Evolutionary conservation across 2,888 invertebrate genomes (phyloP).

Genomic region (Mallateleia sp.): DNA sequence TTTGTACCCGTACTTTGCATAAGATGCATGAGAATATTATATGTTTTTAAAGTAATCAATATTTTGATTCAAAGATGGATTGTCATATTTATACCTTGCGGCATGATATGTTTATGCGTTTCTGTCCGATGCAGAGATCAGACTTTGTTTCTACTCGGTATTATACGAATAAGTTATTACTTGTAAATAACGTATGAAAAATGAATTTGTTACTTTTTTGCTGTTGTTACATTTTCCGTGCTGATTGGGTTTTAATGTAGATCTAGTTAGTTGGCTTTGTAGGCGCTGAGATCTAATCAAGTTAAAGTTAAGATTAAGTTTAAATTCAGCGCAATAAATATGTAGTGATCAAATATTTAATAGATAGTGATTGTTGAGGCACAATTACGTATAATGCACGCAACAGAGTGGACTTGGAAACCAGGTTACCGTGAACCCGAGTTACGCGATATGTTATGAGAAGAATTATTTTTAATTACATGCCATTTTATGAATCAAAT

Average conservation of each 20-base stretch:
- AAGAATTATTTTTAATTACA: no score
- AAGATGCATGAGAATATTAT: neutral
- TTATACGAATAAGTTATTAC: conserved; percentile 38
- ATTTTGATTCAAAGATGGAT: neutral
- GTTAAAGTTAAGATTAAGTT: neutral
- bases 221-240: neutral
- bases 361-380: neutral
- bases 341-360: conserved; percentile 20
- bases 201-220: neutral
- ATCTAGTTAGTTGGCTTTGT: neutral
- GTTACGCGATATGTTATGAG: no score
- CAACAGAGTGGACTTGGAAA: conserved; percentile 8
- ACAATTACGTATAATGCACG: conserved; percentile 9
- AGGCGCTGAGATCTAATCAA: neutral
- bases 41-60: neutral
- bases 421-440: conserved; percentile 20
- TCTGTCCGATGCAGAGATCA: conserved; percentile 3
- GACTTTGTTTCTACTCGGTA: conserved; percentile 11
- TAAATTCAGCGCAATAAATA: no score
- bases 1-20: conserved; percentile 9
- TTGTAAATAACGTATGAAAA: conserved; percentile 49
- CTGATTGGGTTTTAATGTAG: neutral
- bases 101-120: neutral
- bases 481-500: no score
- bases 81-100: neutral